Percentiles rank a stretch among this genome's conserved stretches.
phyloP scores from a whole-genome alignment of 2,888 invertebrate genomes.

The Tetragonula carbonaria region DNA sequence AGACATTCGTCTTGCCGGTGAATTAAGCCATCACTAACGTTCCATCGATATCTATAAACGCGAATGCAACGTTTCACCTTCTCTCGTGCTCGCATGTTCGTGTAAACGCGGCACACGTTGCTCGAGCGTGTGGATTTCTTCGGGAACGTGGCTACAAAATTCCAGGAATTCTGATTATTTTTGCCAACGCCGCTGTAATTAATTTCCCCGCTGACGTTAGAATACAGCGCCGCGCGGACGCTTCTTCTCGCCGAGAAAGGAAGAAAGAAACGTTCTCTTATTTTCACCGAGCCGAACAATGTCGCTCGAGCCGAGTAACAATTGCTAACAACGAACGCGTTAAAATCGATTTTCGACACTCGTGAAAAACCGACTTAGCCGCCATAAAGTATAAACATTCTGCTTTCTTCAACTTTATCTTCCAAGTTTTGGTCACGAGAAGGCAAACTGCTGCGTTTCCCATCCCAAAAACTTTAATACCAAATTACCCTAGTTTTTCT shows the following conservation, averaged over 20 bases:
- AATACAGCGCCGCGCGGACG: neutral
- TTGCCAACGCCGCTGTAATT: neutral
- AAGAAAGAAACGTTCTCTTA: no score
- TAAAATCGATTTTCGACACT: neutral
- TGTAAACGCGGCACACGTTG: neutral
- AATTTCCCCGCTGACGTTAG: neutral
- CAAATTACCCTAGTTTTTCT: neutral
- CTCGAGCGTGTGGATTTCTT: neutral
- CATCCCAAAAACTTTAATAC: neutral
- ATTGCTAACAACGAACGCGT: neutral
- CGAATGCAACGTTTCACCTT: neutral
- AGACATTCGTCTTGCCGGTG: neutral
- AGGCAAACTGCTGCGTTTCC: neutral
- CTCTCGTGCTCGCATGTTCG: neutral
- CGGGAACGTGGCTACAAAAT: neutral
- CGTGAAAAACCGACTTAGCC: neutral
- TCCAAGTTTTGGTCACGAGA: neutral
- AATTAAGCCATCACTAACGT: conserved; percentile 28
- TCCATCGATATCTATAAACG: conserved; percentile 4
- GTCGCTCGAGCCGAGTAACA: no score
- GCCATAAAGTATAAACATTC: neutral
- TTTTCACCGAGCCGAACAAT: no score
- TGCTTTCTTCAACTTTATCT: neutral
- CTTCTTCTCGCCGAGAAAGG: neutral
- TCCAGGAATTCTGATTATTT: conserved; percentile 16